These are phyloP conservation scores for Leuciscus waleckii DNA, from an alignment of 2,797 vertebrate species.

Conservation along the genomic window DNA sequence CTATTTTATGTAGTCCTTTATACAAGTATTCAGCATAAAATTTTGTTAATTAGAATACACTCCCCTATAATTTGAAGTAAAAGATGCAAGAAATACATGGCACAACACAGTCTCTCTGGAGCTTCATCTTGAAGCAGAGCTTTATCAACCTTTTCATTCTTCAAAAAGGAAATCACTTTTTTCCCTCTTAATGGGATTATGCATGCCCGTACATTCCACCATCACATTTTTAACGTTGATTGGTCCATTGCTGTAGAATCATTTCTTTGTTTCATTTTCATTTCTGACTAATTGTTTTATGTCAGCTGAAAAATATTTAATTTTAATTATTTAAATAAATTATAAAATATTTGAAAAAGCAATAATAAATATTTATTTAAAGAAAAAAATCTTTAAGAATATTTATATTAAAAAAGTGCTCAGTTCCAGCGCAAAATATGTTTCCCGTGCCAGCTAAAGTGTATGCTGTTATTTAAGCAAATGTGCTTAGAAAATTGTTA, in stretches of 20 bases:
- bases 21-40: background rate
- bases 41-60: background rate
- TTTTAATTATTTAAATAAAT: background rate
- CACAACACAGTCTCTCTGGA: background rate
- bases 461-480: background rate
- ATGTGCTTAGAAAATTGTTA: background rate
- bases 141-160: background rate
- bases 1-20: background rate
- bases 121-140: background rate
- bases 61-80: background rate
- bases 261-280: background rate
- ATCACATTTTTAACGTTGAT: background rate
- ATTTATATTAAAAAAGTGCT: background rate
- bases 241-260: background rate
- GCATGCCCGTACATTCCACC: background rate
- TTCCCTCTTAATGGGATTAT: background rate
- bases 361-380: background rate
- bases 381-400: background rate
- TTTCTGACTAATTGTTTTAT: background rate
- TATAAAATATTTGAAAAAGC: background rate
- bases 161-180: background rate
- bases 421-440: background rate
- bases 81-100: background rate
- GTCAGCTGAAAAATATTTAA: background rate
- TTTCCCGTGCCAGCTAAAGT: background rate